Base-by-base conservation (phyloP, 1,140 invertebrate genomes). In the Tetramorium parvispinum region DNA sequence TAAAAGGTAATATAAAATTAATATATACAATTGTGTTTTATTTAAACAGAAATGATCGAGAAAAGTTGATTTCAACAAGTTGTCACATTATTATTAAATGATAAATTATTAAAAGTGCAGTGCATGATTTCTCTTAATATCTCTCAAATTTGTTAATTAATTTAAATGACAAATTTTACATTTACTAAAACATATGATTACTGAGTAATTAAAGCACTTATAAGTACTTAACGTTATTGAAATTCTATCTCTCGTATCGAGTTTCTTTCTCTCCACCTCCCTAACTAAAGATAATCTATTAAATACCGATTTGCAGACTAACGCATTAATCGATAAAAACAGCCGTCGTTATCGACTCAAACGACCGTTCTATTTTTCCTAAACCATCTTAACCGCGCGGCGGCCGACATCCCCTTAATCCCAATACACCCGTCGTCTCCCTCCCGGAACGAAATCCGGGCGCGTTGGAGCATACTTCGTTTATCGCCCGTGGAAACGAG, bases 401-500 rank as follows among this genome's bases (percentile, higher is more conserved):
- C 43, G 63, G 13, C 46, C 85, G 49, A 73, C 81, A 76, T 88
- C 43, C 73, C 81, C 87, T 89, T 89, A 79, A 53, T 85, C 79
- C 66, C 79, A 63, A 88, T 75, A 85, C 82, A 63, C 57, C 82
- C 75, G 57, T 85, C 73, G 73, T 53, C 73, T 85, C 46, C 46
- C 82, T 73, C 49, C 21, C 8, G 53, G 61, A 68, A 76, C 61
- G 63, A 86, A 79, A 90, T 87, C 73, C 85, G n/a, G 46, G 57
- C 21, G 88, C 87, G 88, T 87, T 71, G 76, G 71, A 83, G 73
- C 88, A 78, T 83, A 49, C 63, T 55, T 46, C 76, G 49, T 88
- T 89, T 89, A 89, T 88, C 86, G 78, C 65, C 40, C 53, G 61
- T 65, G 53, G 73, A 83, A 82, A 86, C 53, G 68, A 87, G 70